Base-by-base conservation (phyloP, 2,797 vertebrate genomes). In the Acipenser oxyrinchus region DNA sequence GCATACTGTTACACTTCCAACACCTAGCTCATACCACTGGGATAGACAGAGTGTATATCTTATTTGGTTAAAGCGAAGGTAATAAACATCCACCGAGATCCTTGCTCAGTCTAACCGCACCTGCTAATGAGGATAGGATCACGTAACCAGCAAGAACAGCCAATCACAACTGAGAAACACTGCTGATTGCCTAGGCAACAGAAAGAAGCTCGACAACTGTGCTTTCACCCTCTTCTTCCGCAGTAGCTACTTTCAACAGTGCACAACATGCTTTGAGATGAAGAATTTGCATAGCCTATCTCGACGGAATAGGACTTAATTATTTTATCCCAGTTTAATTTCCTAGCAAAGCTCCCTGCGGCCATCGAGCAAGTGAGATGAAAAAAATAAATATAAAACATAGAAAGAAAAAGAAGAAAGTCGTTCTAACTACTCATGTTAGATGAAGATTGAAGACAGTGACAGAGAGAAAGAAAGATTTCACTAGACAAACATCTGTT, bases 401-500 rank as follows among this genome's bases (percentile, higher is more conserved):
- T 4, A 37, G 15, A 18, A 58, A 58, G 13, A 58, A 49, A 10
- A 49, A 63, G 49, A 63, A 49, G 48, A 48, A 49, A 63, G 8
- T 49, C n/a, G 49, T 63, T 63, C 37, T 15, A 49, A 48, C 62
- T 63, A 49, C 9, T 63, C 49, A 48, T 12, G 37, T 48, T 63
- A 48, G 62, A 63, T 11, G 37, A 63, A 37, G 23, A 37, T 2
- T 37, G 23, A 37, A n/a, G 49, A n/a, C 37, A 10, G 13, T 1
- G 58, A 49, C 70, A 75, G 67, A 77, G 53, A 69, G 66, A 62
- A 65, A 57, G 15, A 53, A 48, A 50, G 53, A 64, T 58, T 13
- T 11, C 12, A 11, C 7, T 58, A 58, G 55, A 58, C 2, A 13
- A 58, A 7, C 55, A 58, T 58, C 55, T 58, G 55, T 58, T 58